Evolutionary conservation across 2,888 invertebrate species (phyloP).

Genomic region (Yponomeuta sedellus): DNA sequence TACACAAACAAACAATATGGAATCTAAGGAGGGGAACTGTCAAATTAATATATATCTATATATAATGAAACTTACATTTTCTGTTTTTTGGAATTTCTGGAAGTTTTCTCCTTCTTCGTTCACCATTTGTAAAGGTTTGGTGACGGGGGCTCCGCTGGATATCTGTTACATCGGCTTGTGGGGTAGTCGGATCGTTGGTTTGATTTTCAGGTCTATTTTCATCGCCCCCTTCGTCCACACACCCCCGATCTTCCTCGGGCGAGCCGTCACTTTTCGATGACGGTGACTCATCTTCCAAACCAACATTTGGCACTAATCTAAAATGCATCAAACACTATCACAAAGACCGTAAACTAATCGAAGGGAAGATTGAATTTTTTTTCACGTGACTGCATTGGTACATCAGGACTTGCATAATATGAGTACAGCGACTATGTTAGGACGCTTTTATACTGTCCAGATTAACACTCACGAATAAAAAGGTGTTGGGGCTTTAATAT

Average conservation of each 20-base stretch:
- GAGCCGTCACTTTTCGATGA: conserved; percentile 85
- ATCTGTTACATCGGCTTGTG: conserved; percentile 44
- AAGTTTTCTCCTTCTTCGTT: conserved; percentile 86
- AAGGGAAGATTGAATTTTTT: neutral
- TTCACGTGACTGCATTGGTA: neutral
- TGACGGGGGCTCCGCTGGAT: conserved; percentile 53
- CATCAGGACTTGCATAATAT: neutral
- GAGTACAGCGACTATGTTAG: neutral
- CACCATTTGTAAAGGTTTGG: conserved; percentile 62
- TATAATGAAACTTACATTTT: conserved; percentile 69
- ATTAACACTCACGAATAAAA: conserved; percentile 90
- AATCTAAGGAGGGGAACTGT: neutral
- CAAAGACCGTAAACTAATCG: neutral
- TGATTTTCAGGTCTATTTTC: conserved; percentile 17
- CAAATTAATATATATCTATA: conserved; percentile 14
- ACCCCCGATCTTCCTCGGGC: conserved; percentile 78
- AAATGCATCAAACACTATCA: conserved; percentile 23
- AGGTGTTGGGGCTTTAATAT: conserved; percentile 85
- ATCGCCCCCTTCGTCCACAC: conserved; percentile 62
- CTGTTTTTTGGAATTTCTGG: conserved; percentile 94
- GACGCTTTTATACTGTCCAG: neutral
- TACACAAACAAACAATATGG: conserved; percentile 14
- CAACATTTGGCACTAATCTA: conserved; percentile 90
- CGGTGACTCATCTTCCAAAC: conserved; percentile 87
- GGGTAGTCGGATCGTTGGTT: conserved; percentile 37